Conservation (phyloP, 2,797 vertebrate species). For the Enteromius argenteus region DNA sequence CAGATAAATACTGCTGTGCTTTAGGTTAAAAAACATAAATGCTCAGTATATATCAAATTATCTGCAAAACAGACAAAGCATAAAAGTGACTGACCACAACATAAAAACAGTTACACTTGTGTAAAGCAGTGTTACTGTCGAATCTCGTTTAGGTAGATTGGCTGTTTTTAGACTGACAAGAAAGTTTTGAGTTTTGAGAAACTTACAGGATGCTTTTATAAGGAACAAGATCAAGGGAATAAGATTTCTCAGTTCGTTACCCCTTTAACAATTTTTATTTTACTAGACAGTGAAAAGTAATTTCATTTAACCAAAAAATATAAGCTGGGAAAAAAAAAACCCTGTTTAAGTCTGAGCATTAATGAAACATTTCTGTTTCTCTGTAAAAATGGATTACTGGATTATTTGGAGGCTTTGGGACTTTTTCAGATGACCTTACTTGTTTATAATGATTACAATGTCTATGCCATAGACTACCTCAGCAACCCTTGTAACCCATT, state of each 20-base stretch:
- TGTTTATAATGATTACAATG: not conserved
- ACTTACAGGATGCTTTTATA: too few relatives aligned
- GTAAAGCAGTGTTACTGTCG: too few relatives aligned
- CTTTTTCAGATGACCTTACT: not conserved
- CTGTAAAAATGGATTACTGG: not conserved
- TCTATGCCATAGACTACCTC: not conserved
- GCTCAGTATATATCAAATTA: not conserved
- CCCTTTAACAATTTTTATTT: not conserved
- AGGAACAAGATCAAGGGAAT: too few relatives aligned
- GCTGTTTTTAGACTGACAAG: too few relatives aligned
- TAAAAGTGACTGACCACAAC: not conserved
- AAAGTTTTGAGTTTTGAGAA: too few relatives aligned
- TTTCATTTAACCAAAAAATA: not conserved
- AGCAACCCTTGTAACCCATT: constrained; percentile 3
- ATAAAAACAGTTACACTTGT: too few relatives aligned
- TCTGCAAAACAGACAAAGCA: not conserved
- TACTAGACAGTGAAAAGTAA: not conserved
- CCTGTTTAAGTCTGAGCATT: not conserved
- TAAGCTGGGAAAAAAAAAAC: too few relatives aligned
- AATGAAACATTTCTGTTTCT: not conserved
- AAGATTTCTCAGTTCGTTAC: too few relatives aligned
- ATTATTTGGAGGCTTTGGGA: constrained; percentile 6
- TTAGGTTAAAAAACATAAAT: not conserved
- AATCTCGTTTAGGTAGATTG: too few relatives aligned
- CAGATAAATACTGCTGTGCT: not conserved